Base-by-base conservation (phyloP, 2,113 vertebrate species). In the Bos indicus region DNA sequence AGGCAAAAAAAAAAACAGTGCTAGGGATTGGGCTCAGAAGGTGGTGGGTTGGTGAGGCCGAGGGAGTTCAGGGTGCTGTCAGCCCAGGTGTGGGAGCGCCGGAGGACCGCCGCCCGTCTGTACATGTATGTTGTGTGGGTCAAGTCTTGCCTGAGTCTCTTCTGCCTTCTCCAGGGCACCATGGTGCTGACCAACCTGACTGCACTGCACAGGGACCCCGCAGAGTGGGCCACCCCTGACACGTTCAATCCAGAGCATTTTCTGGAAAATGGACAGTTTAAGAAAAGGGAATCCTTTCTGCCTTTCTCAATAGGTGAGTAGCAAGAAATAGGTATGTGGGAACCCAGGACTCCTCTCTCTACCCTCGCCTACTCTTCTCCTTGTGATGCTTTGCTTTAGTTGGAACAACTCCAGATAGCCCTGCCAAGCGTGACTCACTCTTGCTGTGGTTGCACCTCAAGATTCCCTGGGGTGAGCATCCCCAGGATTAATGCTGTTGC, bases 221-320 rank as follows among this genome's bases (percentile, higher is more conserved):
- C 96, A 0, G 88, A 99, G 94, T 99, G 99, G 99, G 98, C 98
- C 74, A 99, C 99, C 25, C 99, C 99, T 1, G 97, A 99, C 88
- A 98, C 85, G 3, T 99, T 99, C 98, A 99, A 99, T 95, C 99
- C 99, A 0, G 98, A 98, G 57, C 99, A 77, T 43, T 77, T 77
- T 77, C 71, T 77, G 40, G 71, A 77, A 1, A 77, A 77, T 43
- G 71, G 71, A 99, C 97, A 98, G 90, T 99, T 99, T 97, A 98
- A 98, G 91, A 99, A 98, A 96, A 98, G 95, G 85, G 99, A 99
- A 3, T 98, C 99, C 92, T 99, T 99, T 97, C 92, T 99, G 88
- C 99, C 99, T 17, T 99, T 99, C 98, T 99, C 99, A 96, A 98
- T 99, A 98, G 99, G 99, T 99, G 96, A 98, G 93, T 74, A 95